phyloP scores from a whole-genome alignment of 2,797 vertebrate genomes.

The Sebastiscus tertius region DNA sequence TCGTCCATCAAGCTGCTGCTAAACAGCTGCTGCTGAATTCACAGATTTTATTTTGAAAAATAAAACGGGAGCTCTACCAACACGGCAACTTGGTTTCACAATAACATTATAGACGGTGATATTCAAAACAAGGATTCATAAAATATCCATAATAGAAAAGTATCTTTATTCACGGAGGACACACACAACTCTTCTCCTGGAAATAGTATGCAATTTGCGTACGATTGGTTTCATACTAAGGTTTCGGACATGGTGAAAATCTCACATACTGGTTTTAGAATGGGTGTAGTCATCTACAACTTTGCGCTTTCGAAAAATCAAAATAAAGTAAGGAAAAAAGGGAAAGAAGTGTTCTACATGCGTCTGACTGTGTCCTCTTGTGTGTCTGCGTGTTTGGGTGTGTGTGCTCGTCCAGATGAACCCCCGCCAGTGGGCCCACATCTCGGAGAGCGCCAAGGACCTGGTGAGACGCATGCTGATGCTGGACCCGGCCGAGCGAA shows the following conservation, averaged over 20 bases:
- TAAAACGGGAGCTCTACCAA: background rate
- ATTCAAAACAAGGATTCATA: background rate
- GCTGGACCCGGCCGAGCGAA: conserved; percentile 98
- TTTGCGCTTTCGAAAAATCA: too few relatives aligned
- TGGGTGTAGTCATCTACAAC: too few relatives aligned
- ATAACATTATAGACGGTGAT: background rate
- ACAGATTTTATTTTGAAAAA: background rate
- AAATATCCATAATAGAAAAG: background rate
- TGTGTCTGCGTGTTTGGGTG: conserved; percentile 1
- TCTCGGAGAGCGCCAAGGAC: conserved; percentile 99
- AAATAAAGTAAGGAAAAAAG: too few relatives aligned
- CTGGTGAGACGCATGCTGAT: conserved; percentile 98
- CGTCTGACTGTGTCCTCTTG: background rate
- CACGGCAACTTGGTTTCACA: background rate
- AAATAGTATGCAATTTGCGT: too few relatives aligned
- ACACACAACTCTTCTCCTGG: background rate
- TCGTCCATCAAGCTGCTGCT: conserved; percentile 7
- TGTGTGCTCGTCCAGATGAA: conserved; percentile 87
- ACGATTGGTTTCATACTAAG: too few relatives aligned
- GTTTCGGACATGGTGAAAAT: too few relatives aligned
- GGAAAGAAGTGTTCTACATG: too few relatives aligned
- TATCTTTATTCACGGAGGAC: background rate
- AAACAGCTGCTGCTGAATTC: background rate
- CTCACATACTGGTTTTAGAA: too few relatives aligned
- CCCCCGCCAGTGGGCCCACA: conserved; percentile 96